A percentile compares a stretch with the other conserved stretches of the same genome.
Conservation (phyloP, 2,113 vertebrate genomes). For the Muntiacus reevesi region DNA sequence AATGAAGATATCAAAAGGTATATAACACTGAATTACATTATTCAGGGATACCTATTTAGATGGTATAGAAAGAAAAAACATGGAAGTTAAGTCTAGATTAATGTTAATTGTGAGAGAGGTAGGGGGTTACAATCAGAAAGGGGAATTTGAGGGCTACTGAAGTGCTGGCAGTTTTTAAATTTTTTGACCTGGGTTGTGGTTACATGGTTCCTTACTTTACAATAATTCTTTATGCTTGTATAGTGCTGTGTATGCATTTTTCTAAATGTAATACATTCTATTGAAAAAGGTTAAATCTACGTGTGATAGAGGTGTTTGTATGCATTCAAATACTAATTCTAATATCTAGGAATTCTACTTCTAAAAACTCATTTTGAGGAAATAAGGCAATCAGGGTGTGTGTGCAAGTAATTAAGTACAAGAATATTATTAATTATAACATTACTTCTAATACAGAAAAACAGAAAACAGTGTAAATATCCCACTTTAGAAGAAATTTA, state of each 20-base stretch:
- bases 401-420: not conserved
- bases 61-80: slow-evolving; percentile 7
- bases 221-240: slow-evolving; percentile 24
- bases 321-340: not conserved
- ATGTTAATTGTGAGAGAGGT: slow-evolving; percentile 9
- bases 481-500: not conserved
- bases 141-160: not conserved
- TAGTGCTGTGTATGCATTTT: slow-evolving; percentile 1
- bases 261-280: not conserved
- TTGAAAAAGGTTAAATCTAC: slow-evolving; percentile 1
- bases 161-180: not conserved
- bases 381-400: not conserved
- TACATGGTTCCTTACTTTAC: not conserved
- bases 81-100: slow-evolving; percentile 10
- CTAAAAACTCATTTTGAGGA: slow-evolving; percentile 1
- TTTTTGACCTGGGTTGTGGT: not conserved
- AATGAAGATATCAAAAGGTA: slow-evolving; percentile 22
- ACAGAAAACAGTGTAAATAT: not conserved
- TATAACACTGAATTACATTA: not conserved
- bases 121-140: not conserved
- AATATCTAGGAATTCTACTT: slow-evolving; percentile 1
- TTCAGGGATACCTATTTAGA: not conserved
- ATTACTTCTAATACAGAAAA: slow-evolving; percentile 24
- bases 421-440: slow-evolving; percentile 22
- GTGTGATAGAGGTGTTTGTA: not conserved